Percentiles rank a stretch among this genome's conserved stretches.
Evolutionary conservation across 1,140 invertebrate species (phyloP).

Genomic region (Microplitis mediator): DNA sequence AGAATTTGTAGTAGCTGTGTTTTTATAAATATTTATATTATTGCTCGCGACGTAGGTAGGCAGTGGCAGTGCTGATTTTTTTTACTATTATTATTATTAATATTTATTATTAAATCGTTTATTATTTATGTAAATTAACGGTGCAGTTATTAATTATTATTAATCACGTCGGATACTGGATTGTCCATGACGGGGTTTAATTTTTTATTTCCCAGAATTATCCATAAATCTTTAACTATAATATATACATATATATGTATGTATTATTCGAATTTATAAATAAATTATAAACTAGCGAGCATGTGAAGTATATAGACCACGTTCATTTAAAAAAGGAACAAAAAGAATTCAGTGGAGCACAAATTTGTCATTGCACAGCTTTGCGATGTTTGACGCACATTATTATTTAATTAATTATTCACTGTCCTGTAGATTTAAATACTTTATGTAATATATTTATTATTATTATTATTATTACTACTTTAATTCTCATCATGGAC

Average conservation of each 20-base stretch:
- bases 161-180: constrained; percentile 48
- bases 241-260: not conserved
- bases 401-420: constrained; percentile 7
- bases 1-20: constrained; percentile 37
- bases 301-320: too few species aligned
- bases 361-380: constrained; percentile 23
- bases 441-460: constrained; percentile 3
- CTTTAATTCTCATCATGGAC: constrained; percentile 49
- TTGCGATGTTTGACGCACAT: constrained; percentile 28
- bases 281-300: not conserved
- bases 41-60: constrained; percentile 39
- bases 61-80: constrained; percentile 37
- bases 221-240: not conserved
- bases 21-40: constrained; percentile 24
- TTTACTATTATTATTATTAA: constrained; percentile 29
- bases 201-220: not conserved
- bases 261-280: not conserved
- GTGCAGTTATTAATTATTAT: constrained; percentile 28
- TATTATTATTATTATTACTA: not conserved
- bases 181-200: constrained; percentile 47
- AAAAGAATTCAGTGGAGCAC: not conserved
- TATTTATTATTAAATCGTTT: constrained; percentile 18
- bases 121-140: constrained; percentile 23
- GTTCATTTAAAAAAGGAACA: too few species aligned
- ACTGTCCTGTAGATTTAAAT: constrained; percentile 8